These are phyloP conservation scores for Galerucella pusilla DNA, from an alignment of 2,888 invertebrate species.

Conservation along the genomic window DNA sequence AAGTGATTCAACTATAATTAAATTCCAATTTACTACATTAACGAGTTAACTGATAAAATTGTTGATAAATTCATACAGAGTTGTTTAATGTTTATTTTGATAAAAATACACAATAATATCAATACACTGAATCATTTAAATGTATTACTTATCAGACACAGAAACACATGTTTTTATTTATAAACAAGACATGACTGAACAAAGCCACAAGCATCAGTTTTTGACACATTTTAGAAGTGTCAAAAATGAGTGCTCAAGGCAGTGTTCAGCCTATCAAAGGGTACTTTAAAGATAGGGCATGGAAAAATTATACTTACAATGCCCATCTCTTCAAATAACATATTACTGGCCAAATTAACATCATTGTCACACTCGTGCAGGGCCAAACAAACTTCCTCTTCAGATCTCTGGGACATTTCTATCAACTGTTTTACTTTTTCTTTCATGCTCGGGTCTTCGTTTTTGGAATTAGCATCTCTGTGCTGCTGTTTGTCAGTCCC, in stretches of 20 bases:
- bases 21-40: background rate
- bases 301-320: slow-evolving; percentile 64
- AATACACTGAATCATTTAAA: background rate
- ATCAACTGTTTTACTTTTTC: slow-evolving; percentile 84
- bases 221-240: no score
- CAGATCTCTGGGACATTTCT: slow-evolving; percentile 90
- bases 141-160: background rate
- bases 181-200: no score
- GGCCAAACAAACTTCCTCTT: slow-evolving; percentile 92
- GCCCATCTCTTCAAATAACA: slow-evolving; percentile 80
- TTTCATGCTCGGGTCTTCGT: slow-evolving; percentile 72
- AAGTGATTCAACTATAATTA: background rate
- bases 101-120: background rate
- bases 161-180: no score
- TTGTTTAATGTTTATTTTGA: background rate
- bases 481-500: slow-evolving; percentile 59
- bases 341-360: slow-evolving; percentile 83
- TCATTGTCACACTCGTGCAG: slow-evolving; percentile 94
- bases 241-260: no score
- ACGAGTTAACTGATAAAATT: background rate
- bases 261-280: no score
- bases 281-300: no score
- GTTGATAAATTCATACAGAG: background rate
- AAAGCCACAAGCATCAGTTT: no score
- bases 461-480: slow-evolving; percentile 59